Percentiles rank a stretch among this genome's conserved stretches.
phyloP scores from a whole-genome alignment of 2,797 vertebrate species.

The Amniataba percoides region DNA sequence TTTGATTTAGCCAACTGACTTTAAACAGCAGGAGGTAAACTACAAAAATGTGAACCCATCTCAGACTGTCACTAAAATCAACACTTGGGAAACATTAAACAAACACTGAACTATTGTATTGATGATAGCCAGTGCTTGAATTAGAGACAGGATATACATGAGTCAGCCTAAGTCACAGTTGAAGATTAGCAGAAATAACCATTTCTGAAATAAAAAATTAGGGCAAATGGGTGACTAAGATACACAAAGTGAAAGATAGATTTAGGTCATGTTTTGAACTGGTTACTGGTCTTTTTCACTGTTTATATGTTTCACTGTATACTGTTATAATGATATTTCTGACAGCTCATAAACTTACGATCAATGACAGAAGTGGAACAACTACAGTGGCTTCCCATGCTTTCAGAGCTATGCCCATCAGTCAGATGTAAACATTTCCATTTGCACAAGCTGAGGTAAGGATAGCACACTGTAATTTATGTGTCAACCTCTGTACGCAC shows the following conservation, averaged over 20 bases:
- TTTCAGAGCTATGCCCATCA: slow-evolving; percentile 45
- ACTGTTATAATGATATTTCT: slow-evolving; percentile 18
- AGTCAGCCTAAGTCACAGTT: slow-evolving; percentile 13
- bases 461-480: slow-evolving; percentile 74
- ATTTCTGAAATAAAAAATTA: slow-evolving; percentile 21
- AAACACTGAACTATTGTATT: slow-evolving; percentile 31
- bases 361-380: slow-evolving; percentile 48
- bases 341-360: slow-evolving; percentile 44
- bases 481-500: slow-evolving; percentile 60
- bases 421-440: slow-evolving; percentile 62
- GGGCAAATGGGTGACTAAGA: slow-evolving; percentile 26
- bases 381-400: slow-evolving; percentile 20
- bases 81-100: slow-evolving; percentile 46
- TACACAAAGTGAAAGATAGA: slow-evolving; percentile 1
- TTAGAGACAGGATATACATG: slow-evolving; percentile 39
- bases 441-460: slow-evolving; percentile 49
- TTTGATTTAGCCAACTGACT: slow-evolving; percentile 48
- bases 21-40: slow-evolving; percentile 20
- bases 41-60: slow-evolving; percentile 27
- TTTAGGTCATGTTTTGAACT: slow-evolving; percentile 8
- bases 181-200: background rate
- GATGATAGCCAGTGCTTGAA: slow-evolving; percentile 16
- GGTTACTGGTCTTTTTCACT: slow-evolving; percentile 6
- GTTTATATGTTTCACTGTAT: slow-evolving; percentile 27
- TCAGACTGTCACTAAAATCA: slow-evolving; percentile 36